phyloP scores from a whole-genome alignment of 2,797 vertebrate species.

The Scyliorhinus canicula region DNA sequence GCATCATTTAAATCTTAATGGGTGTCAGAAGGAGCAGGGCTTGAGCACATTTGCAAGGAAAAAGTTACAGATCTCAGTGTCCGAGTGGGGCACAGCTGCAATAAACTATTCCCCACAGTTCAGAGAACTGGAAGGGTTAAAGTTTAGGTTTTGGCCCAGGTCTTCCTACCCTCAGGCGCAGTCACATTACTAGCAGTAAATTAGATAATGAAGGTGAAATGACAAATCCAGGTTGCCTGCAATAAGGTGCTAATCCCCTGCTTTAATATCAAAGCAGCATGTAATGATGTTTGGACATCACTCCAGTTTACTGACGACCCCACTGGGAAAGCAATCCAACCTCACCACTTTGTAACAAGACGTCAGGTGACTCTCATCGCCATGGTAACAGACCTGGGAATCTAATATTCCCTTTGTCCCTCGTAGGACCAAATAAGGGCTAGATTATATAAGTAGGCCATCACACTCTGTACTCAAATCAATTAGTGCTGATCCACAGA shows the following conservation, averaged over 20 bases:
- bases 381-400: slow-evolving; percentile 73
- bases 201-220: slow-evolving; percentile 98
- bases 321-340: slow-evolving; percentile 73
- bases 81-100: neutral
- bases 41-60: neutral
- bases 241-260: slow-evolving; percentile 98
- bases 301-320: slow-evolving; percentile 77
- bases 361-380: slow-evolving; percentile 74
- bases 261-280: slow-evolving; percentile 91
- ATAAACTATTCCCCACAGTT: neutral
- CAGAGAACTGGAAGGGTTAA: slow-evolving; percentile 31
- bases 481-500: slow-evolving; percentile 85
- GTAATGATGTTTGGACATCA: slow-evolving; percentile 88
- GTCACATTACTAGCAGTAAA: slow-evolving; percentile 83
- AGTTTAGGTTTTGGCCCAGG: slow-evolving; percentile 54
- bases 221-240: slow-evolving; percentile 98
- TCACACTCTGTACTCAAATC: slow-evolving; percentile 80
- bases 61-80: neutral
- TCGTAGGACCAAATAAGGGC: slow-evolving; percentile 82
- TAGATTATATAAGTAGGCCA: slow-evolving; percentile 70
- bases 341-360: slow-evolving; percentile 70
- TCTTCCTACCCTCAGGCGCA: slow-evolving; percentile 62
- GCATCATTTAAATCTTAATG: neutral
- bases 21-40: neutral
- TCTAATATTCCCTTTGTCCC: slow-evolving; percentile 85